phyloP scores from a whole-genome alignment of 2,797 vertebrate genomes.

The Aulostomus chinensis region DNA sequence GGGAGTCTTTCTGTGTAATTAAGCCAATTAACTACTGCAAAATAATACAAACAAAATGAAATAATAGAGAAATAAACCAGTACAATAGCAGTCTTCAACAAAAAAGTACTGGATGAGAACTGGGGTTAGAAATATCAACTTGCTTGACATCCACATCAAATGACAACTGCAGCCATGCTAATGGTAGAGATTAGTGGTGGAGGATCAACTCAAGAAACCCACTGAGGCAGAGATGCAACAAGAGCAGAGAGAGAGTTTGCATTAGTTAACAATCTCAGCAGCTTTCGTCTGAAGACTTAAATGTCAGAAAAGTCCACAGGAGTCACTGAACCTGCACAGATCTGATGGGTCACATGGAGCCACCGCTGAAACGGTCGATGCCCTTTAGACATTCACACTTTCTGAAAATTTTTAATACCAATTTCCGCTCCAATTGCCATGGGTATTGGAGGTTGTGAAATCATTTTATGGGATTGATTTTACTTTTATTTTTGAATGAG shows the following conservation, averaged over 20 bases:
- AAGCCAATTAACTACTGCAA: constrained; percentile 80
- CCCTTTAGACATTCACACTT: constrained; percentile 4
- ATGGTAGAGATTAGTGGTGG: constrained; percentile 74
- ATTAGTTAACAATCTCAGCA: constrained; percentile 84
- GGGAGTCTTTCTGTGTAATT: constrained; percentile 97
- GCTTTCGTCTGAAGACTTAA: constrained; percentile 53
- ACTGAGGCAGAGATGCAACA: constrained; percentile 72
- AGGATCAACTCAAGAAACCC: constrained; percentile 67
- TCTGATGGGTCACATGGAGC: constrained; percentile 6
- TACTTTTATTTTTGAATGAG: too few relatives aligned
- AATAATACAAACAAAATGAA: constrained; percentile 75
- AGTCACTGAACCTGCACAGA: constrained; percentile 45
- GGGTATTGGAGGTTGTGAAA: constrained; percentile 3
- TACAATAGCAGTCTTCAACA: constrained; percentile 80
- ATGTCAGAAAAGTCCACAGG: constrained; percentile 55
- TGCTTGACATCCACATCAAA: constrained; percentile 96
- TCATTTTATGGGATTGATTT: constrained; percentile 7
- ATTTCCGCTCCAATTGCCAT: constrained; percentile 30
- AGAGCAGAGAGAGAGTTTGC: constrained; percentile 82
- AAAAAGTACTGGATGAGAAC: constrained; percentile 87
- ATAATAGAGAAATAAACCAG: constrained; percentile 63
- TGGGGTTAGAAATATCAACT: constrained; percentile 98
- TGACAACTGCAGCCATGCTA: constrained; percentile 81
- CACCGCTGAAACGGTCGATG: constrained; percentile 2
- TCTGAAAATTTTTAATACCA: constrained; percentile 20